These are phyloP conservation scores for Liodrosophila aerea DNA, from an alignment of 2,888 invertebrate genomes.

Conservation along the genomic window DNA sequence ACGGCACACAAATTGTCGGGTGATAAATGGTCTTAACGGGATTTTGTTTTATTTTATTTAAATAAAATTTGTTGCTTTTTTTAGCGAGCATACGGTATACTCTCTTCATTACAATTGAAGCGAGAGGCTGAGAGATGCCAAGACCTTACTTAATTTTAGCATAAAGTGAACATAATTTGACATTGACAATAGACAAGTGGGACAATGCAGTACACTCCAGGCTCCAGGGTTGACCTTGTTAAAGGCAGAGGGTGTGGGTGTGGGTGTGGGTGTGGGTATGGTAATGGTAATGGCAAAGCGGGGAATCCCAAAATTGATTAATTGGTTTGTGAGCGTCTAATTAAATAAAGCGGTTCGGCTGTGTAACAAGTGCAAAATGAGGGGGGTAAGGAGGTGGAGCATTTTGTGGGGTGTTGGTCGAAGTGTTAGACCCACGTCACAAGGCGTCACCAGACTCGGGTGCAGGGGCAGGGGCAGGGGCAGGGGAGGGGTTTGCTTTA, in stretches of 20 bases:
- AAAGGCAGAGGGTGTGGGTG: constrained; percentile 23
- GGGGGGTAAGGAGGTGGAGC: constrained; percentile 10
- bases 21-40: constrained; percentile 83
- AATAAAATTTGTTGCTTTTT: constrained; percentile 22
- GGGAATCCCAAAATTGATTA: constrained; percentile 76
- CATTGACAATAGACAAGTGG: constrained; percentile 73
- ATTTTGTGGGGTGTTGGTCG: constrained; percentile 17
- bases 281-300: constrained; percentile 7
- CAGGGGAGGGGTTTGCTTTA: constrained; percentile 16
- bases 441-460: constrained; percentile 39
- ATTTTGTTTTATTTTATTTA: constrained; percentile 76
- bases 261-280: too few species aligned
- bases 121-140: constrained; percentile 26
- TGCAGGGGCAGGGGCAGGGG: constrained; percentile 6
- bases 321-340: constrained; percentile 81
- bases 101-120: constrained; percentile 59
- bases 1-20: constrained; percentile 67
- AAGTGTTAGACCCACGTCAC: constrained; percentile 55
- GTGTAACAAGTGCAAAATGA: background rate
- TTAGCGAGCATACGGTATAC: background rate
- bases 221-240: constrained; percentile 30
- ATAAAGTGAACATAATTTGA: constrained; percentile 79
- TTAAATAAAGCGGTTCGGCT: constrained; percentile 72
- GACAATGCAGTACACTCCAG: background rate
- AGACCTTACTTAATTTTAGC: constrained; percentile 67